Base-by-base conservation (phyloP, 2,888 invertebrate genomes). In the Hedya salicella region DNA sequence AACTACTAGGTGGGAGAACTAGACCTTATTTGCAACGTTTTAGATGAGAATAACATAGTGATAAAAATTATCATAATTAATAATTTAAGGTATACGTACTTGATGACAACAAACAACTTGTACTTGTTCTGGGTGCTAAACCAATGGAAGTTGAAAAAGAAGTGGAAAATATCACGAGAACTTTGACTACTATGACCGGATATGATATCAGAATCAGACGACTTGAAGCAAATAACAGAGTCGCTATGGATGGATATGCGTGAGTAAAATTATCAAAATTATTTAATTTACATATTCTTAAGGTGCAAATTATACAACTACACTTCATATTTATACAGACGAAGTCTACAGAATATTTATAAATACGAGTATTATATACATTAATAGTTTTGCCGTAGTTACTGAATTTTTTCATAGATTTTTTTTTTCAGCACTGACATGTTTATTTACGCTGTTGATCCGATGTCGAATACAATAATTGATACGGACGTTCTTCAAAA, bases 371-470 rank as follows among this genome's bases (percentile, higher is more conserved):
- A n/a, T n/a, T n/a, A n/a, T n/a, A n/a, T n/a, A n/a, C n/a, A n/a
- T n/a, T n/a, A n/a, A n/a, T n/a, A n/a, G n/a, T n/a, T n/a, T n/a
- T n/a, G n/a, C n/a, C n/a, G n/a, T n/a, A n/a, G n/a, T n/a, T n/a
- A 11, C 3, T 11, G 8, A 9, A 2, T 9, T 1, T 16, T 36
- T 17, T 13, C 17, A 4, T n/a, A 52, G 14, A 50, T 25, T 42
- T 70, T 70, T 71, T 63, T 68, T 93, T 93, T 71, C 89, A 97
- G 97, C 57, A 97, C 97, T 21, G 97, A 97, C 76, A 94, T 97
- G 89, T 97, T 96, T 76, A 93, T 97, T 67, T 97, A 97, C 78
- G 97, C 96, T 1, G 95, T 97, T 17, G 97, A 97, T 87, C 96
- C 96, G 0, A 91, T 95, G 72, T 94, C 96, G 4, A 97, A 97